These are phyloP conservation scores for Malurus cyaneus DNA, from an alignment of 2,113 vertebrate species.

Conservation along the genomic window DNA sequence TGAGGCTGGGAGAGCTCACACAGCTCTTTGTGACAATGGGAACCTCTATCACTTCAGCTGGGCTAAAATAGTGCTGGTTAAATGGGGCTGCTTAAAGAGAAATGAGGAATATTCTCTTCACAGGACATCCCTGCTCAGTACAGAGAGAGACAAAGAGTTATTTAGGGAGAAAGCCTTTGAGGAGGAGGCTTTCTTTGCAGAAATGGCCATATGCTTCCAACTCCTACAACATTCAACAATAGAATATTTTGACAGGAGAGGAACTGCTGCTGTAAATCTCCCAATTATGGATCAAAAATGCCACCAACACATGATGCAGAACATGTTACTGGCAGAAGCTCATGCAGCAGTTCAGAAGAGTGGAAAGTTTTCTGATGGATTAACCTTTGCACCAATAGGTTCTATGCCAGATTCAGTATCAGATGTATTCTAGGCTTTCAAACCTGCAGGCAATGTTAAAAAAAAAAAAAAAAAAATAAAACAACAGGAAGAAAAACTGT, in stretches of 20 bases:
- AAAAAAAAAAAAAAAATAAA: background rate
- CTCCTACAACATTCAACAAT: background rate
- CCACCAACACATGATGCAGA: background rate
- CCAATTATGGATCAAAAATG: background rate
- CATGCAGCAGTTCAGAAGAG: background rate
- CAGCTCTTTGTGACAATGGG: accelerated
- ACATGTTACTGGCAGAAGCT: background rate
- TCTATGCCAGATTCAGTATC: background rate
- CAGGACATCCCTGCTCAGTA: background rate
- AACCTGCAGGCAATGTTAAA: background rate
- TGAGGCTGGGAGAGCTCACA: background rate
- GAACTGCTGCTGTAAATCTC: background rate
- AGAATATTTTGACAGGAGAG: constrained; percentile 14
- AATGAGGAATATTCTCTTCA: background rate
- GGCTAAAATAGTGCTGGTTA: background rate
- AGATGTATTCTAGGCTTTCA: background rate
- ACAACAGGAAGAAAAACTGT: accelerated
- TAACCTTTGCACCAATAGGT: background rate
- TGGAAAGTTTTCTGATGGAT: background rate
- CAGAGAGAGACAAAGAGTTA: background rate
- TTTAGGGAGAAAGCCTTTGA: background rate
- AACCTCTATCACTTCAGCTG: background rate
- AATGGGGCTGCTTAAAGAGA: background rate
- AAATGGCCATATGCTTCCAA: background rate
- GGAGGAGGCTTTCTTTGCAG: background rate